phyloP scores from a whole-genome alignment of 2,797 vertebrate genomes.

The Crax fasciolata region DNA sequence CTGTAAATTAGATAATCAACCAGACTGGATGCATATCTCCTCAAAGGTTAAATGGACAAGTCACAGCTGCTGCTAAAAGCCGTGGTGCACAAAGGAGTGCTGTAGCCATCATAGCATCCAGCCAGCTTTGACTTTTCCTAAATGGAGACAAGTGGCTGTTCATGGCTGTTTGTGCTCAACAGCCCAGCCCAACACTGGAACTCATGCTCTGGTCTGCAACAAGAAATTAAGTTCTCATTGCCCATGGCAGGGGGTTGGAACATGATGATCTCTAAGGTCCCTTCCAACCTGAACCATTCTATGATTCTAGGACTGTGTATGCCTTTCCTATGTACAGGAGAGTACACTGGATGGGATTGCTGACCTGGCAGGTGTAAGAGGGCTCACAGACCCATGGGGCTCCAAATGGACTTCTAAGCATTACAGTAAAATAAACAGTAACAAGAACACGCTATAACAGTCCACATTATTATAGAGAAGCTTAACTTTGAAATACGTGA shows the following conservation, averaged over 20 bases:
- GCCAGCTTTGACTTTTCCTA: background rate
- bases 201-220: background rate
- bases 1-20: background rate
- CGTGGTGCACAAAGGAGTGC: rapidly evolving
- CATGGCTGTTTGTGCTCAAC: background rate
- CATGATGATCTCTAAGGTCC: too few relatives aligned
- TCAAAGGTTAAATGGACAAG: background rate
- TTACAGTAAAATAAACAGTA: background rate
- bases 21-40: background rate
- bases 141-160: background rate
- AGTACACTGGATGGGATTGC: background rate
- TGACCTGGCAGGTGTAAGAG: background rate
- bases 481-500: background rate
- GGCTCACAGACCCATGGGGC: background rate
- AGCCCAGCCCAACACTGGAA: background rate
- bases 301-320: background rate
- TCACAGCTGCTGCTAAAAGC: background rate
- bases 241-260: too few relatives aligned
- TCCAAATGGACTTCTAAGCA: background rate
- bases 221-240: background rate
- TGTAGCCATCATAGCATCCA: rapidly evolving
- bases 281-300: too few relatives aligned
- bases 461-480: background rate
- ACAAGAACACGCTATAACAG: background rate
- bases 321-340: rapidly evolving